phyloP scores from a whole-genome alignment of 1,140 invertebrate species.

The Caenorhabditis inopinata region DNA sequence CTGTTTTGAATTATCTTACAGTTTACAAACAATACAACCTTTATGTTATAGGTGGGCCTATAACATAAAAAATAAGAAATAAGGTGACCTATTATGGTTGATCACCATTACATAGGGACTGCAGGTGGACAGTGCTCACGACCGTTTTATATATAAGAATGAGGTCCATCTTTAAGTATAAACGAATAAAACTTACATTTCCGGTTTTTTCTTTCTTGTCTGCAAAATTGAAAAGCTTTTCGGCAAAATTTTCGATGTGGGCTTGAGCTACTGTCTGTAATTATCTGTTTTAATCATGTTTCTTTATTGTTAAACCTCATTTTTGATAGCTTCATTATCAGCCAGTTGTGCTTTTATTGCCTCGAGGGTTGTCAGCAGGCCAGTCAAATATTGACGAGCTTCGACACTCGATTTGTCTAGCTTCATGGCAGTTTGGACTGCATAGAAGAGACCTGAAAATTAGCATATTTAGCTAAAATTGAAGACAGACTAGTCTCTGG shows the following conservation, averaged over 20 bases:
- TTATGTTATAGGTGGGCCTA: no score
- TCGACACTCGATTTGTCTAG: constrained; percentile 72
- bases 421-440: constrained; percentile 72
- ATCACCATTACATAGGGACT: no score
- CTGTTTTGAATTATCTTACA: no score
- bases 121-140: no score
- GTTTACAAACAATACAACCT: no score
- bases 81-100: no score
- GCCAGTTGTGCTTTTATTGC: constrained; percentile 68
- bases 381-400: constrained; percentile 71
- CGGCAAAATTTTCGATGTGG: constrained; percentile 90
- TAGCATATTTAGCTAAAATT: not conserved
- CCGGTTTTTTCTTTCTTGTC: constrained; percentile 84
- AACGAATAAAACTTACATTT: constrained; percentile 52
- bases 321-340: constrained; percentile 75
- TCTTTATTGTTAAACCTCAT: constrained; percentile 73
- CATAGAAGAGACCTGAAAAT: constrained; percentile 71
- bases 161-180: no score
- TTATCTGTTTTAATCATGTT: not conserved
- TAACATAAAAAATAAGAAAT: no score
- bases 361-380: constrained; percentile 90
- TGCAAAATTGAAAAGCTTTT: constrained; percentile 88
- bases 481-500: no score
- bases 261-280: constrained; percentile 78
- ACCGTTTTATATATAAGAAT: no score